phyloP scores from a whole-genome alignment of 2,888 invertebrate species.

The Brachylomia viminalis region DNA sequence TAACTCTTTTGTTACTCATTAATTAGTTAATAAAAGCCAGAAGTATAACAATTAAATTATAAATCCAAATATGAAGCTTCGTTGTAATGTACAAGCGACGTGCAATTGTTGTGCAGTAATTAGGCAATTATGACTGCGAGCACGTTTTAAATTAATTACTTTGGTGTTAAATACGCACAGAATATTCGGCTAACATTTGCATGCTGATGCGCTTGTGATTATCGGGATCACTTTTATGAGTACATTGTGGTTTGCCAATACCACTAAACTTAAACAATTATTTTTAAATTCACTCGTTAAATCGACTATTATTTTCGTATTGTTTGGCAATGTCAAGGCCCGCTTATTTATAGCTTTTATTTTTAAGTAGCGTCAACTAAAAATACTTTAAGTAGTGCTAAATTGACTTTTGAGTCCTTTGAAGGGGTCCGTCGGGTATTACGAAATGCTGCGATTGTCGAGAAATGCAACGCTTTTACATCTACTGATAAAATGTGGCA shows the following conservation, averaged over 20 bases:
- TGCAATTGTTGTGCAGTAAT: slow-evolving; percentile 61
- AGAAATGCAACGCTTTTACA: not conserved
- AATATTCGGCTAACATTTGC: slow-evolving; percentile 63
- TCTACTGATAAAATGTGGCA: not conserved
- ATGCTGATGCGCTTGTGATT: slow-evolving; percentile 59
- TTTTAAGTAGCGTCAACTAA: not conserved
- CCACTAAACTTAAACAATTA: not conserved
- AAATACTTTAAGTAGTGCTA: no score
- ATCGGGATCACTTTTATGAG: slow-evolving; percentile 49
- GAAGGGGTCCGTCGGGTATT: not conserved
- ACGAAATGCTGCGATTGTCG: not conserved
- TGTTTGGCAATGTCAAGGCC: not conserved
- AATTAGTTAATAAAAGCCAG: slow-evolving; percentile 41
- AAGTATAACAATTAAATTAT: slow-evolving; percentile 60
- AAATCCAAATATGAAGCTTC: slow-evolving; percentile 55
- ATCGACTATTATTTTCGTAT: not conserved
- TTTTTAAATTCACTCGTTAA: slow-evolving; percentile 18
- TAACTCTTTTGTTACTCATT: slow-evolving; percentile 28
- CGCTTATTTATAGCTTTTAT: rapidly evolving
- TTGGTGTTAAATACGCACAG: slow-evolving; percentile 61
- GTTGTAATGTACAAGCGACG: slow-evolving; percentile 41
- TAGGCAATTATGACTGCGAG: slow-evolving; percentile 59
- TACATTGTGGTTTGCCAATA: slow-evolving; percentile 30
- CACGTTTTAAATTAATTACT: slow-evolving; percentile 64
- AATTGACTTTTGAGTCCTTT: not conserved